A percentile compares a stretch with the other conserved stretches of the same genome.
Evolutionary conservation across 2,797 vertebrate genomes (phyloP).

Genomic region (Synaphobranchus kaupii): DNA sequence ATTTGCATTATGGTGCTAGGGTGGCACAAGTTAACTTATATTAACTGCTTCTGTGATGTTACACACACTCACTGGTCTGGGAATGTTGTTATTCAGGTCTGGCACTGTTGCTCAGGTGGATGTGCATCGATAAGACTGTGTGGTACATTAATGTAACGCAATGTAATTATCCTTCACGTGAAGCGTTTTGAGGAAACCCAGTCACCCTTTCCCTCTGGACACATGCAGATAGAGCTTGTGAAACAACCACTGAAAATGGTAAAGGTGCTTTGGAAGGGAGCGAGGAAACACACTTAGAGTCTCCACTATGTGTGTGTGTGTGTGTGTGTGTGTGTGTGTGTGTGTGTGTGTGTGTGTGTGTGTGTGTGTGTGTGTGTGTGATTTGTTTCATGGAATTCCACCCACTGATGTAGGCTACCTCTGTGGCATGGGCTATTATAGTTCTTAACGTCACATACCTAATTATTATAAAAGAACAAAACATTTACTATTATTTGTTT

Average conservation of each 20-base stretch:
- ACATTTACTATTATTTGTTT: neutral
- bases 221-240: neutral
- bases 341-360: neutral
- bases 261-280: neutral
- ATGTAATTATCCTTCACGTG: neutral
- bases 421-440: too few relatives aligned
- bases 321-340: neutral
- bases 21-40: neutral
- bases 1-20: neutral
- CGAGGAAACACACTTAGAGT: neutral
- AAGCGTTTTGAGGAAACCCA: neutral
- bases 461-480: neutral
- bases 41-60: neutral
- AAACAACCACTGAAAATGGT: neutral
- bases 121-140: neutral
- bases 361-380: too few relatives aligned
- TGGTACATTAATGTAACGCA: neutral
- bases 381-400: too few relatives aligned
- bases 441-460: too few relatives aligned
- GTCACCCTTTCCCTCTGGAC: neutral
- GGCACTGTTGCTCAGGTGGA: neutral
- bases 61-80: neutral
- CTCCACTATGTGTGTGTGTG: neutral
- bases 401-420: too few relatives aligned
- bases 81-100: neutral